Percentiles rank a stretch among this genome's conserved stretches.
These are phyloP conservation scores for Metacarcinus magister DNA, from an alignment of 2,888 invertebrate species.

Conservation along the genomic window DNA sequence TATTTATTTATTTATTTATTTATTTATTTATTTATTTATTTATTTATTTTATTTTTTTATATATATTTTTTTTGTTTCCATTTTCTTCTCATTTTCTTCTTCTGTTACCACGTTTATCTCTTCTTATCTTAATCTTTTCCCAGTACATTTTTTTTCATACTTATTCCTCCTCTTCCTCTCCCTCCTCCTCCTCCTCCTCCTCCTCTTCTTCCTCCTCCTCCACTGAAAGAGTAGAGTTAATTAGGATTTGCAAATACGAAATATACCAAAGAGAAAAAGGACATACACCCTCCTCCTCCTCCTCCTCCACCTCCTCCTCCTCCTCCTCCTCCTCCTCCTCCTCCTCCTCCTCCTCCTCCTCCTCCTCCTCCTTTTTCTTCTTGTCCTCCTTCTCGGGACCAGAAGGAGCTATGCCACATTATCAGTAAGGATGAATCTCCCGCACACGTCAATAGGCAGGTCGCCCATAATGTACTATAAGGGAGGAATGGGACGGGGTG, in stretches of 20 bases:
- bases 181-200: too few species aligned
- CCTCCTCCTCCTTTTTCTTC: background rate
- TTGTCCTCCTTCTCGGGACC: background rate
- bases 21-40: background rate
- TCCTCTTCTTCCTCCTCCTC: background rate
- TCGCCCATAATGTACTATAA: background rate
- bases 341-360: background rate
- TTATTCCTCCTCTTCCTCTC: too few species aligned
- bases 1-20: background rate
- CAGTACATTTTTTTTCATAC: background rate
- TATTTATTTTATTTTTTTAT: background rate
- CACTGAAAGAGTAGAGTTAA: background rate
- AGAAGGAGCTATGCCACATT: background rate
- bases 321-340: background rate
- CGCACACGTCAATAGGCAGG: background rate
- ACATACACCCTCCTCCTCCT: background rate
- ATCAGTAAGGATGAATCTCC: background rate
- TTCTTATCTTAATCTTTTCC: background rate
- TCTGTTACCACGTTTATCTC: background rate
- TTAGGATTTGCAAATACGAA: background rate
- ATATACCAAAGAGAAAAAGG: background rate
- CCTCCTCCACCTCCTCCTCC: background rate
- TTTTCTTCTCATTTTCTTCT: background rate
- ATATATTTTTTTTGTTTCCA: background rate
- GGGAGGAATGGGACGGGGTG: background rate